Conservation (phyloP, 2,113 vertebrate species). For the Elaphurus davidianus region DNA sequence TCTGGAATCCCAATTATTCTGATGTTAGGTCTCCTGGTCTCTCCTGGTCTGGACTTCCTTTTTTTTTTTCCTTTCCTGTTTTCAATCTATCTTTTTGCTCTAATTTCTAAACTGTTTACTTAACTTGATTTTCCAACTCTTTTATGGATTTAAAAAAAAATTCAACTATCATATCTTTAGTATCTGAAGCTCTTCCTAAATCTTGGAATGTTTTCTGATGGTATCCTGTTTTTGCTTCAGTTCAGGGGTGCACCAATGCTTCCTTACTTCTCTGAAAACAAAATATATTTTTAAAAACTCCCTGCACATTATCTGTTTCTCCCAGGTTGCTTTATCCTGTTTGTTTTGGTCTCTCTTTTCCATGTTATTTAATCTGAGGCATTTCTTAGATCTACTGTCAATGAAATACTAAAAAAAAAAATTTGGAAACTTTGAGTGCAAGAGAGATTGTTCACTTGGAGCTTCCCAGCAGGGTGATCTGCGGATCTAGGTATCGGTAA, state of each 20-base stretch:
- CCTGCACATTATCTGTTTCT: neutral
- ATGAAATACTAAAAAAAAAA: neutral
- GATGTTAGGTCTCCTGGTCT: neutral
- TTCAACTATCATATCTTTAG: neutral
- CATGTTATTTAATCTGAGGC: neutral
- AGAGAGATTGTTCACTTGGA: neutral
- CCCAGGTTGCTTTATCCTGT: neutral
- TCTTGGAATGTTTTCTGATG: neutral
- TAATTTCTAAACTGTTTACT: neutral
- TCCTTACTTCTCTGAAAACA: slow-evolving; percentile 1
- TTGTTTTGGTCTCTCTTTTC: neutral
- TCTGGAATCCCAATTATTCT: neutral
- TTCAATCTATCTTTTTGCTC: neutral
- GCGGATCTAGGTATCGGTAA: neutral
- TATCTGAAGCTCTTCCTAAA: neutral
- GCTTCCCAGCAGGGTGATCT: neutral
- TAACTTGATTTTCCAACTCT: neutral
- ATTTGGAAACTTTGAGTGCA: neutral
- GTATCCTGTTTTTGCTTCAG: neutral
- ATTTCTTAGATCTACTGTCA: neutral
- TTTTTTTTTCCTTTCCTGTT: neutral
- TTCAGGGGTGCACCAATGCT: neutral
- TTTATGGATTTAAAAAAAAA: neutral
- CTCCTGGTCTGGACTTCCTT: neutral
- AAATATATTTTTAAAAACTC: neutral